A percentile compares a stretch with the other conserved stretches of the same genome.
Conservation (phyloP, 2,888 invertebrate species). For the Raillietiella orientalis region DNA sequence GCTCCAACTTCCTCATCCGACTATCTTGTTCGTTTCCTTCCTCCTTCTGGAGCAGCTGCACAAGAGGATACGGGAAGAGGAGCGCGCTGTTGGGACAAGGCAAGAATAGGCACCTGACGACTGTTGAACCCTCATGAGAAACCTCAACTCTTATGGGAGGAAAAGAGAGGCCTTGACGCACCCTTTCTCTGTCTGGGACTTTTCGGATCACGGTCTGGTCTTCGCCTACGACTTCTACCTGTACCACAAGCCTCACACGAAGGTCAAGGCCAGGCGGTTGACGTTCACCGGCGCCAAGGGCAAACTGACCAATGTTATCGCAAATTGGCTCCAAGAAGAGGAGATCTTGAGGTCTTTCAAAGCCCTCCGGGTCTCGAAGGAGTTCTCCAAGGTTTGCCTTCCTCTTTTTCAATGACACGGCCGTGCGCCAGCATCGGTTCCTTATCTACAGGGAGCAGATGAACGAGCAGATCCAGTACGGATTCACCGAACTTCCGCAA, state of each 20-base stretch:
- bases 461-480: conserved; percentile 36
- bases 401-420: conserved; percentile 40
- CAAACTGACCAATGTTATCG: conserved; percentile 53
- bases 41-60: no score
- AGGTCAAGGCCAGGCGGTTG: conserved; percentile 33
- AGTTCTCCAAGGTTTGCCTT: conserved; percentile 44
- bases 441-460: conserved; percentile 50
- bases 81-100: no score
- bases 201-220: conserved; percentile 40
- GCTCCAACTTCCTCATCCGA: no score
- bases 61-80: no score
- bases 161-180: no score
- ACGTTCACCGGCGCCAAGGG: conserved; percentile 44
- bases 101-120: no score
- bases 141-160: no score
- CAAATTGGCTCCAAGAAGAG: conserved; percentile 97
- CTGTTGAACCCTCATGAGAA: no score
- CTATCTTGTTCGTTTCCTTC: no score
- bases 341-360: conserved; percentile 51
- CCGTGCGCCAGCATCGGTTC: conserved; percentile 35
- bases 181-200: conserved; percentile 48
- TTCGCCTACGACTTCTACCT: conserved; percentile 64
- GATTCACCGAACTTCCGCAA: conserved; percentile 27
- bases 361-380: conserved; percentile 65
- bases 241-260: conserved; percentile 43